Evolutionary conservation across 2,113 vertebrate species (phyloP).

Genomic region (Solea senegalensis): DNA sequence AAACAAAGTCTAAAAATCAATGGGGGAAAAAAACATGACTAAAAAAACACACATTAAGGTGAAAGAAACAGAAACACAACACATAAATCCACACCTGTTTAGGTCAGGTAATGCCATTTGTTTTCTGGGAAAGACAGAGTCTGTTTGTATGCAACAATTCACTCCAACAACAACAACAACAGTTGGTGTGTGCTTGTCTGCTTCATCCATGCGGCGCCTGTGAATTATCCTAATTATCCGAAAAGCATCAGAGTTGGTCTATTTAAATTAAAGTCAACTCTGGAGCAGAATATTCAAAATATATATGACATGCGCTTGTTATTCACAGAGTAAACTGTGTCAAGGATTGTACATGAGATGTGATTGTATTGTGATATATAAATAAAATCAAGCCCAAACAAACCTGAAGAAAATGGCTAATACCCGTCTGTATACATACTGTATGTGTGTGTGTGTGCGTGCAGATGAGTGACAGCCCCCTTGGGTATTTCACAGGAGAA

Average conservation of each 20-base stretch:
- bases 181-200: neutral
- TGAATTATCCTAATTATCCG: neutral
- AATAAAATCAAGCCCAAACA: conserved; percentile 3
- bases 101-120: conserved; percentile 10
- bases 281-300: too few relatives aligned
- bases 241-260: neutral
- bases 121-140: neutral
- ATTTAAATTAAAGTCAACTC: neutral
- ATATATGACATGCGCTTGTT: too few relatives aligned
- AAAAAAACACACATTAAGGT: conserved; percentile 3
- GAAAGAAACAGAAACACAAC: neutral
- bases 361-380: neutral
- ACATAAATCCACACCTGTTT: conserved; percentile 24
- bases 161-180: neutral
- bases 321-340: too few relatives aligned
- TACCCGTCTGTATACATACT: neutral
- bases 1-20: conserved; percentile 59
- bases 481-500: conserved; percentile 5
- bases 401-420: neutral
- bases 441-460: conserved; percentile 4
- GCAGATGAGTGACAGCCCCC: conserved; percentile 12
- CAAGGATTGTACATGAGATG: too few relatives aligned
- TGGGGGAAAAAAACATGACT: conserved; percentile 23
- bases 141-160: neutral
- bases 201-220: neutral